Conservation (phyloP, 2,888 invertebrate species). For the Exocentrus adspersus region DNA sequence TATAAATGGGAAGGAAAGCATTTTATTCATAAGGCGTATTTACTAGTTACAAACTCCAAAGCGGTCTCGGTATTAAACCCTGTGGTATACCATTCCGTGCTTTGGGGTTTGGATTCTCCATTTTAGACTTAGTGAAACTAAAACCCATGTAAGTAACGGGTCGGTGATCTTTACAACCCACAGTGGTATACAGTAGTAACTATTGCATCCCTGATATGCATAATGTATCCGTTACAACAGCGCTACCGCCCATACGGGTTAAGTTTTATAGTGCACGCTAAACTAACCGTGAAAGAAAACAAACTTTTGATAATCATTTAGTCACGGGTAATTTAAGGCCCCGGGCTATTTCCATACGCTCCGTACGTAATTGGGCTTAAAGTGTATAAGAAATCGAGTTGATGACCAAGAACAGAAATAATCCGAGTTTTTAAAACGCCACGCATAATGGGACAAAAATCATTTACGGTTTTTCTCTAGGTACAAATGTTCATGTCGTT, state of each 20-base stretch:
- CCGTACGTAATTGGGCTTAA: neutral
- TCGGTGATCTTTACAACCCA: neutral
- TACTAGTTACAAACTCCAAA: no score
- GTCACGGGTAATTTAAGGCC: neutral
- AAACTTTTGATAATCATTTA: slow-evolving; percentile 3
- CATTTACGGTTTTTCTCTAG: no score
- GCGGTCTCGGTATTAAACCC: no score
- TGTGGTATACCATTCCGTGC: no score
- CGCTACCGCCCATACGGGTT: neutral
- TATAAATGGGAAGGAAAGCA: neutral
- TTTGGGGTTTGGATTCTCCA: no score
- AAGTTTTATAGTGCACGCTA: neutral
- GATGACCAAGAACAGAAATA: no score
- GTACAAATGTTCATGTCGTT: no score
- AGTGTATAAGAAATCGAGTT: neutral
- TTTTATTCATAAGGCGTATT: no score
- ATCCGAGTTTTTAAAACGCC: no score
- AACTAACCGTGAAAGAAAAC: neutral
- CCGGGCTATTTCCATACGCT: neutral
- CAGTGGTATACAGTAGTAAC: neutral
- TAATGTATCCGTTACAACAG: neutral
- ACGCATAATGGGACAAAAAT: no score
- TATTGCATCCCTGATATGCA: neutral
- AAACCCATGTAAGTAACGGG: neutral
- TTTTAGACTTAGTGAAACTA: neutral